Evolutionary conservation across 2,113 vertebrate species (phyloP), one percentile per base, ranked within the genome.

Genomic region (Garra rufa): DNA sequence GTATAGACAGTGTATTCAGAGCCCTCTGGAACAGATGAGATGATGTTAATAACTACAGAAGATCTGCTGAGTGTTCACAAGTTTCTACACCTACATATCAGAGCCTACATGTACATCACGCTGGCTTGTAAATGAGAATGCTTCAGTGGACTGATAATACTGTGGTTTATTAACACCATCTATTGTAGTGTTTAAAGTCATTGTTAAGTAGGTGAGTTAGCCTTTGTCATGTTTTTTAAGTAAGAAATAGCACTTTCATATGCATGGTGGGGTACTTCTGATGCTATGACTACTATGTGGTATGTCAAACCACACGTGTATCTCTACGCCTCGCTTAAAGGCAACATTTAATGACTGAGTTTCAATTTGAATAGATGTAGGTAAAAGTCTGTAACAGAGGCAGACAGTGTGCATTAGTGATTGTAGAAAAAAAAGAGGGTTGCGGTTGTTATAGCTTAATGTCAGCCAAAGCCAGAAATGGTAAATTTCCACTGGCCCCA

Each of bases 341-440:
- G 41, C 82, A 82, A 44, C 46, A 84, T 84, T 59, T 59, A 48
- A 80, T 88, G 89, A 88, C 88, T 86, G 48, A 55, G 88, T 88
- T 90, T 86, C 81, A 82, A 80, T 80, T 83, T 82, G 87, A 88
- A 81, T 21, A 87, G 85, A 87, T 87, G 89, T 84, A 74, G 88
- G 83, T 41, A 50, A 71, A 28, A 52, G 82, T 67, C 21, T 75
- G 55, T 61, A 43, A 44, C 21, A 14, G 15, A 80, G 8, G 57
- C 8, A 43, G 55, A 10, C 50, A 77, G 76, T 24, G 50, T 41
- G 21, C 7, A 10, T 38, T 61, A 63, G 9, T 44, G 14, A 59
- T n/a, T n/a, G 52, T 38, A 61, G 21, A 78, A 28, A 44, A 63
- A 30, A 13, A 63, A 65, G 14, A 8, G 1, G 24, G 28, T 9